These are phyloP conservation scores for Tethea ocularis DNA, from an alignment of 2,888 invertebrate species.

Conservation along the genomic window DNA sequence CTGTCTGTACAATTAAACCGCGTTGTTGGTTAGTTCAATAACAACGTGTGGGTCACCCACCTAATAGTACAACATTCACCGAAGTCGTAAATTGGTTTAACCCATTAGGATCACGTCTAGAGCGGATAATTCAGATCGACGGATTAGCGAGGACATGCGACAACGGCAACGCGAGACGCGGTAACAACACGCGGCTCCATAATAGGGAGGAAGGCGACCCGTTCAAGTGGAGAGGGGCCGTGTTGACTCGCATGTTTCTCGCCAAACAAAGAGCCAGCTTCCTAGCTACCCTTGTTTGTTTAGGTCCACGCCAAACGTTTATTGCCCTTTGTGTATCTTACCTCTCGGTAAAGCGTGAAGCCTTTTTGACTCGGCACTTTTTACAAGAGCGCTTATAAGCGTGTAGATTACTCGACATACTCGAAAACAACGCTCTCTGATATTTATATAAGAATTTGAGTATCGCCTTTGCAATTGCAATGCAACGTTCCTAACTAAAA, in stretches of 20 bases:
- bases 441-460: conserved; percentile 40
- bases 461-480: conserved; percentile 34
- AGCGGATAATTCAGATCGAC: conserved; percentile 49
- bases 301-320: conserved; percentile 80
- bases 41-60: no score
- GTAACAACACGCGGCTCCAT: conserved; percentile 42
- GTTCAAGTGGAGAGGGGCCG: conserved; percentile 45
- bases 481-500: conserved; percentile 43
- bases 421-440: conserved; percentile 43
- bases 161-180: conserved; percentile 29
- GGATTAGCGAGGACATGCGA: conserved; percentile 52
- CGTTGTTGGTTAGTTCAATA: no score
- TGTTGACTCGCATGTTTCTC: conserved; percentile 81
- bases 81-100: conserved; percentile 25
- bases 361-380: conserved; percentile 82
- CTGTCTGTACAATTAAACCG: not conserved
- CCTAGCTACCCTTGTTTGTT: conserved; percentile 83
- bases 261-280: conserved; percentile 80
- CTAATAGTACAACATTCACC: not conserved
- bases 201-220: conserved; percentile 36
- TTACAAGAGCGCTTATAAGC: conserved; percentile 75
- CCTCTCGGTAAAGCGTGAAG: conserved; percentile 78
- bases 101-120: conserved; percentile 3
- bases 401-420: conserved; percentile 63
- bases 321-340: conserved; percentile 81